These are phyloP conservation scores for Cynodonichthys magdalenae DNA, from an alignment of 2,797 vertebrate species.

Conservation along the genomic window DNA sequence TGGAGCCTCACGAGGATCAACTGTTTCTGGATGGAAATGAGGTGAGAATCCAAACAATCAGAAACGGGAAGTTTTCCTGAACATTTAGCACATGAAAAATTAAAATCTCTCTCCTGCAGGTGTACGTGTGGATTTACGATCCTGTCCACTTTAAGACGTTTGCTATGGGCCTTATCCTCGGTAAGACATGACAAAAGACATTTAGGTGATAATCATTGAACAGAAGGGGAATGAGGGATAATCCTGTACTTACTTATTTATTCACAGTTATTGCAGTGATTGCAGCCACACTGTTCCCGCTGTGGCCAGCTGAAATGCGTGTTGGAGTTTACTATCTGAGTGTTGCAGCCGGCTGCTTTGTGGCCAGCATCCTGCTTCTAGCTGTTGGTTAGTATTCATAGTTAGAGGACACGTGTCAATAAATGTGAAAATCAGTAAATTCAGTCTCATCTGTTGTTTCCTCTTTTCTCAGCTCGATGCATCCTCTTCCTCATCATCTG, in stretches of 20 bases:
- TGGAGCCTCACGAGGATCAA: conserved; percentile 97
- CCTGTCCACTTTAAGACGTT: conserved; percentile 99
- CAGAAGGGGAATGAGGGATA: not conserved
- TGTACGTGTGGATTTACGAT: conserved; percentile 98
- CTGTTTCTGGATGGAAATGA: conserved; percentile 97
- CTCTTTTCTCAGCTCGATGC: conserved; percentile 88
- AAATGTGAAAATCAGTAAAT: not conserved
- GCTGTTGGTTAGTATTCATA: conserved; percentile 91
- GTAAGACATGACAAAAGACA: conserved; percentile 78
- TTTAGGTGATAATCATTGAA: not conserved
- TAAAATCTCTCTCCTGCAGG: conserved; percentile 74
- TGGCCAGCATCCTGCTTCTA: conserved; percentile 96
- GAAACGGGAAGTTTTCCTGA: not conserved
- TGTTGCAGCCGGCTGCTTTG: conserved; percentile 96
- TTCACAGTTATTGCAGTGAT: conserved; percentile 94
- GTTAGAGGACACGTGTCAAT: not conserved
- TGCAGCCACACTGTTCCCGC: conserved; percentile 95
- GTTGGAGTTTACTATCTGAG: conserved; percentile 99
- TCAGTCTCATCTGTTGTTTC: not conserved
- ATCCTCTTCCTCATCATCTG: conserved; percentile 98
- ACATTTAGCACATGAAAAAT: not conserved
- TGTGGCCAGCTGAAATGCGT: conserved; percentile 99
- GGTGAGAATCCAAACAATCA: conserved; percentile 67
- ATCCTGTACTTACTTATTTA: not conserved
- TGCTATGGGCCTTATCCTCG: conserved; percentile 97